Percentiles rank a stretch among this genome's conserved stretches.
phyloP scores from a whole-genome alignment of 2,888 invertebrate genomes.

The Tenthredo mesomela region DNA sequence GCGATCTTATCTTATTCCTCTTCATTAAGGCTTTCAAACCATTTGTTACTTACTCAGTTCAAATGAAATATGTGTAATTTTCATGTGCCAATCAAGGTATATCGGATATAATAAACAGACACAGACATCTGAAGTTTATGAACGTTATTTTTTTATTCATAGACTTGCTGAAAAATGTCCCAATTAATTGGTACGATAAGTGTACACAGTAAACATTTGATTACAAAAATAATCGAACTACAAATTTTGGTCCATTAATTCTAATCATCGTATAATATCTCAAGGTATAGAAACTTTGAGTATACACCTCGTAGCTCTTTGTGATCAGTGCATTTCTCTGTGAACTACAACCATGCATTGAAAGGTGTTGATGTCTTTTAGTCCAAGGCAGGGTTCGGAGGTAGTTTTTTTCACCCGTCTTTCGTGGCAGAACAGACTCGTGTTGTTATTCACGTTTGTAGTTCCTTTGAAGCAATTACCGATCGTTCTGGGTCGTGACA shows the following conservation, averaged over 20 bases:
- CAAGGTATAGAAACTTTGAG: no score
- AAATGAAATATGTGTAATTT: background rate
- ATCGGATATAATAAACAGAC: background rate
- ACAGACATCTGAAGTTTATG: background rate
- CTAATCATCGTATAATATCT: background rate
- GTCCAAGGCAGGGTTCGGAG: slow-evolving; percentile 48
- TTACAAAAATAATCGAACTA: background rate
- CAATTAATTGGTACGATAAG: no score
- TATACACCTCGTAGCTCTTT: background rate
- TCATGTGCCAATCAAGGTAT: background rate
- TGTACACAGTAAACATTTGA: background rate
- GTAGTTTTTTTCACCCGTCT: slow-evolving; percentile 45
- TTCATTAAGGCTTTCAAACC: background rate
- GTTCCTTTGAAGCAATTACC: slow-evolving; percentile 37
- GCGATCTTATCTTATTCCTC: background rate
- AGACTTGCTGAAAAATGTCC: background rate
- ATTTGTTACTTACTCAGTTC: background rate
- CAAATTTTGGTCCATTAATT: background rate
- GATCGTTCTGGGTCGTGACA: background rate
- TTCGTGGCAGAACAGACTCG: slow-evolving; percentile 30
- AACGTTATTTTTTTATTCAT: background rate
- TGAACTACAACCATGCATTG: slow-evolving; percentile 78
- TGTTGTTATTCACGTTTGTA: slow-evolving; percentile 23
- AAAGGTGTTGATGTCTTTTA: slow-evolving; percentile 60
- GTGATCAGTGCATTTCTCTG: slow-evolving; percentile 73